Evolutionary conservation across 2,797 vertebrate genomes (phyloP).

Genomic region (Acanthiza pusilla): DNA sequence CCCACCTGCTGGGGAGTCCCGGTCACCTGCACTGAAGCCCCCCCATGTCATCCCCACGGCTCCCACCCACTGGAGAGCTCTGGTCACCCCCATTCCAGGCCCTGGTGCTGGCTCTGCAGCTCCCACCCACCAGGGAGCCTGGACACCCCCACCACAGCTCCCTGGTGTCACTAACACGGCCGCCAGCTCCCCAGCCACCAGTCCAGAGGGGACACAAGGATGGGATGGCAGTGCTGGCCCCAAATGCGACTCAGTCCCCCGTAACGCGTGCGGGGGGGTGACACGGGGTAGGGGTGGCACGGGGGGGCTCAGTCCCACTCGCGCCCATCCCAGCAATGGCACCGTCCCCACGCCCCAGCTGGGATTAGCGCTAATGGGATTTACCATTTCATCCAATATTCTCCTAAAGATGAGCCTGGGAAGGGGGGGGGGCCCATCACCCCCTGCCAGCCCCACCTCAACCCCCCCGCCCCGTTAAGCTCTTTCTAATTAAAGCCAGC

Average conservation of each 20-base stretch:
- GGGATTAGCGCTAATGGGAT: conserved; percentile 69
- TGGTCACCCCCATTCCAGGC: neutral
- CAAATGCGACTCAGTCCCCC: neutral
- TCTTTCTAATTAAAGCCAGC: conserved; percentile 66
- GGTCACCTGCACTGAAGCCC: neutral
- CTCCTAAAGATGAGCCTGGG: conserved; percentile 46
- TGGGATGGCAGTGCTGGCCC: neutral
- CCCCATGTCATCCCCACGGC: neutral
- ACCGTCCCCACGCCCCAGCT: conserved; percentile 1
- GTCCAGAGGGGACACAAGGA: fast-evolving
- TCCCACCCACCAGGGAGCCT: neutral
- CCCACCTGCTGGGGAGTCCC: neutral
- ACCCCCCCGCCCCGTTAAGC: conserved; percentile 38
- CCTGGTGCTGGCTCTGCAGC: neutral
- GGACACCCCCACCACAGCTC: neutral
- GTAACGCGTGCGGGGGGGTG: fast-evolving
- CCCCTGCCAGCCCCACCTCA: neutral
- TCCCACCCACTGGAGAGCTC: neutral
- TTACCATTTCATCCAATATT: conserved; percentile 68
- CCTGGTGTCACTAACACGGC: fast-evolving
- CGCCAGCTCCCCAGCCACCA: neutral
- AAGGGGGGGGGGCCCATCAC: neutral
- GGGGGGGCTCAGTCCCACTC: neutral
- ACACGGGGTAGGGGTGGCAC: neutral
- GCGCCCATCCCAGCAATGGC: neutral